Base-by-base conservation (phyloP, 1,140 invertebrate genomes). In the Conus betulinus region DNA sequence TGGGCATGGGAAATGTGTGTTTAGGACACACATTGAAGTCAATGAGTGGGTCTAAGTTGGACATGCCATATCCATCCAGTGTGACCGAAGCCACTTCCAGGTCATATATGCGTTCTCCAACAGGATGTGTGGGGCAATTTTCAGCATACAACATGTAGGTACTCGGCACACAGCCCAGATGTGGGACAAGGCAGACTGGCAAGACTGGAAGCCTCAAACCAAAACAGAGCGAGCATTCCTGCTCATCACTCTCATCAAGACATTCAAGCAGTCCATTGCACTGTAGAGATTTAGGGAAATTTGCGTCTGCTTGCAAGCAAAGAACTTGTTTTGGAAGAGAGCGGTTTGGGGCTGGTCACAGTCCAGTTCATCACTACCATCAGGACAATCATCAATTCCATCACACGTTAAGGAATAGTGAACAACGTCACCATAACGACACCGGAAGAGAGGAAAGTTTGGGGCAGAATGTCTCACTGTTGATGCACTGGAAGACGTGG, bases 221-320 rank as follows among this genome's bases (percentile, higher is more conserved):
- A 39, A 39, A 39, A 39, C 39, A 39, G 39, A 39, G 39, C 39
- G 39, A 81, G 52, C 89, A 89, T 57, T 88, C 87, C 71, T 85
- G 74, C 55, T 89, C 89, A 57, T 89, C 89, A n/a, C 81, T 85
- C 5, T 53, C 87, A 27, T 89, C 89, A 0, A 87, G 60, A 53
- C 89, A 89, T 55, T 89, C 89, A 8, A 67, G 86, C 15, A 83
- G 51, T 4, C 89, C 89, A 53, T 89, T 63, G 84, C 89, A 89
- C 7, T 67, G 53, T 51, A 10, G 17, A 25, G 39, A n/a, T 27
- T 57, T 25, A 8, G 85, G 5, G 1, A 90, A 0, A 82, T 55
- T 85, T 83, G 79, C 8, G 76, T 53, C 10, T 88, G 78, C 52
- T 25, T 83, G 89, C 87, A 90, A 17, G 55, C 63, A 39, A 79